A percentile compares a stretch with the other conserved stretches of the same genome.
phyloP scores from a whole-genome alignment of 2,797 vertebrate genomes.

The Strix occidentalis region DNA sequence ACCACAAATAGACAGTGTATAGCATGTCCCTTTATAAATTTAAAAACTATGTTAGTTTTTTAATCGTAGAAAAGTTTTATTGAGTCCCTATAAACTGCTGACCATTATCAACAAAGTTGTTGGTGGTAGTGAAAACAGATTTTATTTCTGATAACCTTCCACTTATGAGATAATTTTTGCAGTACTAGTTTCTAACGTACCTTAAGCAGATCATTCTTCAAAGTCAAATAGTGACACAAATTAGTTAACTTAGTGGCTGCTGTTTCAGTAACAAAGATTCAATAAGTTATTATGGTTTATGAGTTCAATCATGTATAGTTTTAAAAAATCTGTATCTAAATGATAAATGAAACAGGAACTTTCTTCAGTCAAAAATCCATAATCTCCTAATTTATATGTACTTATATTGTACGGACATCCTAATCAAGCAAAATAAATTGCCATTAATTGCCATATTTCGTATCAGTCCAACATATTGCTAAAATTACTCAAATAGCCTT shows the following conservation, averaged over 20 bases:
- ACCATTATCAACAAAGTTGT: not conserved
- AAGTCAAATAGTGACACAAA: not conserved
- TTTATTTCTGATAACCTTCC: not conserved
- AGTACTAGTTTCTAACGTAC: not conserved
- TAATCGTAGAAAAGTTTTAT: not conserved
- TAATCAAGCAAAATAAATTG: not conserved
- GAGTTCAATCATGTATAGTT: not conserved
- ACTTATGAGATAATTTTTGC: not conserved
- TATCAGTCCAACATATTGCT: not conserved
- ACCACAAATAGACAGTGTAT: not conserved
- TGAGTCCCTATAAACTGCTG: not conserved
- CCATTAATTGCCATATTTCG: not conserved
- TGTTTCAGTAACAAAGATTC: conserved; percentile 4
- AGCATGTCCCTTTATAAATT: not conserved
- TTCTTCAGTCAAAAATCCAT: conserved; percentile 12
- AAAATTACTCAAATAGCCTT: not conserved
- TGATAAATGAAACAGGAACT: not conserved
- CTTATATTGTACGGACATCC: not conserved
- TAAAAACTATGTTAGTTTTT: not conserved
- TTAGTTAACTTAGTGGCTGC: conserved; percentile 3
- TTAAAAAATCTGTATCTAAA: not conserved
- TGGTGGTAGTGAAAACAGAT: rapidly evolving
- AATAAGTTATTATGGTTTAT: not conserved
- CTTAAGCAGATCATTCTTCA: not conserved
- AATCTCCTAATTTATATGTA: not conserved